phyloP scores from a whole-genome alignment of 2,888 invertebrate species.

The Blomia tropicalis region DNA sequence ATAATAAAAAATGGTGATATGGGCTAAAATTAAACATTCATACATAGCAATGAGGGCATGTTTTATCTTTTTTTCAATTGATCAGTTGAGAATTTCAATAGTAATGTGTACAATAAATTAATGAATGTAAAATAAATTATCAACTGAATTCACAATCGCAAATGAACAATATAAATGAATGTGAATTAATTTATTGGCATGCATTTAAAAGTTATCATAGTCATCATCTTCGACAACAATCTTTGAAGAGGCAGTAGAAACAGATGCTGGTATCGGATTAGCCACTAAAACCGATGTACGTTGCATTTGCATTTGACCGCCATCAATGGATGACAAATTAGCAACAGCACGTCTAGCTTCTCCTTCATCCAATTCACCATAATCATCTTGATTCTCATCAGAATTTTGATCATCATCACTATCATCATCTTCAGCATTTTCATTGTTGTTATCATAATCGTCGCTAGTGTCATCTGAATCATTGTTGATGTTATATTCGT shows the following conservation, averaged over 20 bases:
- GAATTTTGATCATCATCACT: not conserved
- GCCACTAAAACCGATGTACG: not conserved
- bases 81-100: no score
- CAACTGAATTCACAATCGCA: no score
- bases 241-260: no score
- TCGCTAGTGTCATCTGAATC: not conserved
- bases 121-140: no score
- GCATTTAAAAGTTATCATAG: slow-evolving; percentile 12
- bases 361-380: not conserved
- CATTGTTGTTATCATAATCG: not conserved
- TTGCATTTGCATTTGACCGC: not conserved
- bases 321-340: not conserved
- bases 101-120: no score
- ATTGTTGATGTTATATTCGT: not conserved
- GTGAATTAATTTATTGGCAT: no score
- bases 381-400: not conserved
- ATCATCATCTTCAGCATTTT: not conserved
- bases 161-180: no score
- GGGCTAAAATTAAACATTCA: no score
- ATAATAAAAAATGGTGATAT: no score
- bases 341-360: not conserved
- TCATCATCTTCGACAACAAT: slow-evolving; percentile 2
- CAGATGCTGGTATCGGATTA: not conserved
- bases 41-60: no score
- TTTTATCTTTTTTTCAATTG: no score